phyloP scores from a whole-genome alignment of 2,797 vertebrate genomes.

The Chelon auratus region DNA sequence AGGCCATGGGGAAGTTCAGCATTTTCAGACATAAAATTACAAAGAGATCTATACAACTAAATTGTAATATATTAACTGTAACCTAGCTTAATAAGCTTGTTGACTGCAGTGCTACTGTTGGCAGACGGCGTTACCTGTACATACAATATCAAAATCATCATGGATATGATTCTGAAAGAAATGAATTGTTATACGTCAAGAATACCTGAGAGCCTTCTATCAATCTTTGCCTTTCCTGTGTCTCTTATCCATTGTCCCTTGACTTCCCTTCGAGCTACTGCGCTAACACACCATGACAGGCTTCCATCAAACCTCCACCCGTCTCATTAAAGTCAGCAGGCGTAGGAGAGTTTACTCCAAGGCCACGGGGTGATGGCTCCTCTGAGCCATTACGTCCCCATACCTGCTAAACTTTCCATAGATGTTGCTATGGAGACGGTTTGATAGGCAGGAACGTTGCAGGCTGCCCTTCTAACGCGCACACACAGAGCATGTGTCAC shows the following conservation, averaged over 20 bases:
- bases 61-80: too few relatives aligned
- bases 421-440: slow-evolving; percentile 65
- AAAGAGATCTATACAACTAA: too few relatives aligned
- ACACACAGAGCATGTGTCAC: slow-evolving; percentile 4
- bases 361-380: slow-evolving; percentile 24
- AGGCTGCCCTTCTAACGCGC: slow-evolving; percentile 14
- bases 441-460: slow-evolving; percentile 40
- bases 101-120: background rate
- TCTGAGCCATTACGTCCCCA: slow-evolving; percentile 31
- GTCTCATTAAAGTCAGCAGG: slow-evolving; percentile 46
- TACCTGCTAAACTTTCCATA: slow-evolving; percentile 49
- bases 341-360: slow-evolving; percentile 34
- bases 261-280: background rate
- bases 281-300: slow-evolving; percentile 26
- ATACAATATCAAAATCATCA: background rate
- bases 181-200: background rate
- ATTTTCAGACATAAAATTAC: too few relatives aligned
- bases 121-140: background rate
- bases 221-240: slow-evolving; percentile 2
- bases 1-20: too few relatives aligned
- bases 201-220: slow-evolving; percentile 13
- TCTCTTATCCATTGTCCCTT: slow-evolving; percentile 9
- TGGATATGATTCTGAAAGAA: background rate
- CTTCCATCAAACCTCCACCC: slow-evolving; percentile 36
- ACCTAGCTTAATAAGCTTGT: background rate